Evolutionary conservation across 2,113 vertebrate species (phyloP).

Genomic region (Erythrolamprus reginae): DNA sequence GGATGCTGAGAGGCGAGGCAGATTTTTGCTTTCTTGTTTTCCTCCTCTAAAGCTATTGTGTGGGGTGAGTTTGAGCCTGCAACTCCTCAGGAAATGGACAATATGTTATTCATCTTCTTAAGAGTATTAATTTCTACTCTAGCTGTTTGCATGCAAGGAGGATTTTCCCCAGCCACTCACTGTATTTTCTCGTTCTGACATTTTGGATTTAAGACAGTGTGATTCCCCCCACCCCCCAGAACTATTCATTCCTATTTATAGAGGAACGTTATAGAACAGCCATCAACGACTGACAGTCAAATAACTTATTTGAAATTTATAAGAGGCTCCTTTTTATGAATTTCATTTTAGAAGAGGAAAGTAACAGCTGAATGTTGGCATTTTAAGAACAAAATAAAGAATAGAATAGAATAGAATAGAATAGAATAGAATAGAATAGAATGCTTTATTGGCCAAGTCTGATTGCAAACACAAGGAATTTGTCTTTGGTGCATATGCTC

Average conservation of each 20-base stretch:
- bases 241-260: conserved; percentile 47
- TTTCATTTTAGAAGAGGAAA: conserved; percentile 24
- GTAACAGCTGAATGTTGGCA: conserved; percentile 24
- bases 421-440: too few relatives aligned
- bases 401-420: too few relatives aligned
- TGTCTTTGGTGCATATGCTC: too few relatives aligned
- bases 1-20: too few relatives aligned
- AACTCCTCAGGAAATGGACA: too few relatives aligned
- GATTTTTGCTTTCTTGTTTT: too few relatives aligned
- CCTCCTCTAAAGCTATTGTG: too few relatives aligned
- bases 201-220: conserved; percentile 39
- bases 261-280: conserved; percentile 45
- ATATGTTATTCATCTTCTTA: too few relatives aligned
- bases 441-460: too few relatives aligned
- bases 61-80: too few relatives aligned
- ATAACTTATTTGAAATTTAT: conserved; percentile 44
- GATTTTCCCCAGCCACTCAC: conserved; percentile 28
- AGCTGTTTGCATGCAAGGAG: conserved; percentile 38
- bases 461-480: too few relatives aligned
- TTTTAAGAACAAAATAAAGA: conserved; percentile 20
- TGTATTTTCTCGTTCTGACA: conserved; percentile 18
- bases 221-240: conserved; percentile 37
- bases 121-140: conserved; percentile 38
- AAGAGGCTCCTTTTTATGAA: conserved; percentile 28
- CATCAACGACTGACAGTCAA: conserved; percentile 41